Base-by-base conservation (phyloP, 2,888 invertebrate genomes). In the Limnephilus marmoratus region DNA sequence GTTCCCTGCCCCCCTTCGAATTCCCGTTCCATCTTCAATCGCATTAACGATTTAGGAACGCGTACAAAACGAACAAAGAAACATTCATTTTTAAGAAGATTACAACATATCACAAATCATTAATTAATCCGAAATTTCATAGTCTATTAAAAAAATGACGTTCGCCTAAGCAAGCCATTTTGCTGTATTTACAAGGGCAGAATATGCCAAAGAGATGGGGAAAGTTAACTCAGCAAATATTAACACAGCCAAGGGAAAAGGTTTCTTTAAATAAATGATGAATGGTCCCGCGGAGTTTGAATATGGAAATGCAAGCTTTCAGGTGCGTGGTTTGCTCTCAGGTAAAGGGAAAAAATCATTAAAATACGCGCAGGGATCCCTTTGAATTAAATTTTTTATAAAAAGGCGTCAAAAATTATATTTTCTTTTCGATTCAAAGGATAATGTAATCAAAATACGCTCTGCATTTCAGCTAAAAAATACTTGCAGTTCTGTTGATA, bases 241-340 rank as follows among this genome's bases (percentile, higher is more conserved):
- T 83, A 83, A 83, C 37, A 83, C 83, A 37, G 83, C 37, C 83
- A 18, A 83, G 83, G 83, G 83, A 83, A 37, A 24, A 83, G 15
- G 83, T 83, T 83, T 83, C 34, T 34, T 41, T 83, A 83, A 83
- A 83, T 83, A 83, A 37, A 83, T 83, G 24, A 83, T 83, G 31
- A 24, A 34, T 24, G 7, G 24, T 11, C 37, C 37, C 37, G 83
- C 37, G 34, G n/a, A 83, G 83, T 37, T 83, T 11, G 37, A 12
- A 83, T 83, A 83, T 83, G 83, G 37, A 37, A 83, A 83, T 31
- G 83, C 37, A 83, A 9, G 2, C 68, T 24, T n/a, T 68, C 68
- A 9, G 68, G 68, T 68, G 68, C 68, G 24, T 24, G 68, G 68
- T n/a, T 68, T 24, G 24, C 68, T 68, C 68, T 68, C n/a, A 68